Evolutionary conservation across 2,113 vertebrate species (phyloP).

Genomic region (Elaphurus davidianus): DNA sequence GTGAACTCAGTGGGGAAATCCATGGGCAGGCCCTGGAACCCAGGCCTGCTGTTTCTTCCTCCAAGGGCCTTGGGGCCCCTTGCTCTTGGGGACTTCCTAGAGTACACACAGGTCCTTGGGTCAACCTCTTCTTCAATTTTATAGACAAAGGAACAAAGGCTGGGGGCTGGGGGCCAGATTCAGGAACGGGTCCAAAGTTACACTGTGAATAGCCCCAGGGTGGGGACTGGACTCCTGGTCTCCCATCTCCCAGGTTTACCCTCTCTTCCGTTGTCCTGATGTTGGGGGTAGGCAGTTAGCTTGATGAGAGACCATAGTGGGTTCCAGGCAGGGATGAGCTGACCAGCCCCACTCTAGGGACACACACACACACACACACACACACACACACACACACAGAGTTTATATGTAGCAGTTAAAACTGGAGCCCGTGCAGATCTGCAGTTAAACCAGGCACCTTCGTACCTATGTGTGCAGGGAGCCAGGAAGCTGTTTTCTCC

Average conservation of each 20-base stretch:
- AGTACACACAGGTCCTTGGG: not conserved
- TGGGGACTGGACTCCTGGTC: not conserved
- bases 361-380: not conserved
- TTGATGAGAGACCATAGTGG: not conserved
- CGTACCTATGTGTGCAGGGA: not conserved
- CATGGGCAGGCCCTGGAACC: not conserved
- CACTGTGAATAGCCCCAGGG: not conserved
- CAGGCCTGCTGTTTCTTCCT: not conserved
- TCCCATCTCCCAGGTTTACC: not conserved
- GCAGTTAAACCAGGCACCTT: not conserved
- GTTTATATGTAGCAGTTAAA: not conserved
- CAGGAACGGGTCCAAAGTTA: not conserved
- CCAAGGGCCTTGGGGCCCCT: not conserved
- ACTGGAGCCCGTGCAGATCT: not conserved
- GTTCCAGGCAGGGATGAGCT: not conserved
- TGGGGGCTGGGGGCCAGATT: not conserved
- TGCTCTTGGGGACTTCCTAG: not conserved
- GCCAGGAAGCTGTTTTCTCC: not conserved
- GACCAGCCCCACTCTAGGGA: not conserved
- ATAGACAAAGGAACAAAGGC: not conserved
- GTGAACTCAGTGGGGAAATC: not conserved
- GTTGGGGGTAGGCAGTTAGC: not conserved
- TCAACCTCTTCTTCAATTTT: not conserved
- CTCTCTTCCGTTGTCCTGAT: not conserved
- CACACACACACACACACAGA: not conserved